Evolutionary conservation across 2,797 vertebrate species (phyloP).

Genomic region (Naso thynnoides): DNA sequence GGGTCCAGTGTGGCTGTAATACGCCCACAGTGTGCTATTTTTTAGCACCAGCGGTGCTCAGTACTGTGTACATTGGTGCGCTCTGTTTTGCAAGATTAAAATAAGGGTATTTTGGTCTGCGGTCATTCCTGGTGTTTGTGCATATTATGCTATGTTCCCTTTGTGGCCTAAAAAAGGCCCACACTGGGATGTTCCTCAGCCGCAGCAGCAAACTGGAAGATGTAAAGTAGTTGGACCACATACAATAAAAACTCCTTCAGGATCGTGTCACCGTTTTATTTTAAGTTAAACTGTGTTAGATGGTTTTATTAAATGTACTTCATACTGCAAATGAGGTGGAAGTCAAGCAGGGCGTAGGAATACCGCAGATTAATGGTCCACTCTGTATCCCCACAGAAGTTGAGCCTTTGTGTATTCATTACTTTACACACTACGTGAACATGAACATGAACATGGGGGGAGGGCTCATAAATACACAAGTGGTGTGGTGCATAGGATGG

Average conservation of each 20-base stretch:
- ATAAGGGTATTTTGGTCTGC: constrained; percentile 56
- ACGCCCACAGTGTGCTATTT: constrained; percentile 67
- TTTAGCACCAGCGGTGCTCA: constrained; percentile 51
- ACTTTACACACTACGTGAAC: background rate
- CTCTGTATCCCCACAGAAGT: background rate
- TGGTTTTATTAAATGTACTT: constrained; percentile 15
- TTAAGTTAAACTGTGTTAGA: constrained; percentile 20
- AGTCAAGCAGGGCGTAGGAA: constrained; percentile 3
- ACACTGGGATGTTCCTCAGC: constrained; percentile 42
- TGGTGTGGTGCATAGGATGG: background rate
- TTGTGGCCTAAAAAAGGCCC: constrained; percentile 32
- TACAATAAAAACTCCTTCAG: constrained; percentile 36
- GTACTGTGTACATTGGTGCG: constrained; percentile 38
- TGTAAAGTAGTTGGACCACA: constrained; percentile 23
- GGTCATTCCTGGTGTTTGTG: constrained; percentile 46
- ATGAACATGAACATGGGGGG: background rate
- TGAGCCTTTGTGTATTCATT: background rate
- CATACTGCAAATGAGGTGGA: constrained; percentile 4
- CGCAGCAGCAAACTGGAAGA: constrained; percentile 30
- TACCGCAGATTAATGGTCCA: background rate
- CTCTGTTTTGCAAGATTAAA: constrained; percentile 58
- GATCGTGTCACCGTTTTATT: constrained; percentile 35
- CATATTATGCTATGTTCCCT: constrained; percentile 38
- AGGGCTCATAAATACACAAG: background rate
- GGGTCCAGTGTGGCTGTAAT: constrained; percentile 67